Evolutionary conservation across 2,888 invertebrate species (phyloP), one percentile per base, ranked within the genome.

Genomic region (Drosophila nr. medialis): DNA sequence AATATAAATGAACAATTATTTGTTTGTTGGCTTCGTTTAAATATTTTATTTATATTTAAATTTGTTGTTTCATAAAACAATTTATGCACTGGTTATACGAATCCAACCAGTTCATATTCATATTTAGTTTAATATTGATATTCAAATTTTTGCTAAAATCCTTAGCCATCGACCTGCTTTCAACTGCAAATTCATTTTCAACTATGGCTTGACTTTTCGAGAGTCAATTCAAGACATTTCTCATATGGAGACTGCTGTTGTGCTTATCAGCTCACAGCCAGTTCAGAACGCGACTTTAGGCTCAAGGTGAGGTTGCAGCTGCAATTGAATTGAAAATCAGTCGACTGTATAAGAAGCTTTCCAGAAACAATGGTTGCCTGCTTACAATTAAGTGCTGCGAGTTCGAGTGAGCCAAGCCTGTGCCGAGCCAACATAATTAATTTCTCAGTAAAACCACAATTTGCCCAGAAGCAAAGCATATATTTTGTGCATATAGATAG

Each of bases 361-460:
- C 38, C 32, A 8, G 34, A 60, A 42, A 62, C 54, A 78, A 61
- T 63, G 29, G 29, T 29, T 64, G 70, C 36, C 76, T 70, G 54
- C 61, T 60, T 75, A 65, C 66, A 80, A 64, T 64, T 62, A 75
- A 75, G 60, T 49, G 59, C 18, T 49, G 53, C 24, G 38, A 62
- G 36, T 76, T 49, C 18, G 65, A 49, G 27, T 49, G 32, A 30
- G 13, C 45, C n/a, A 11, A 30, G 27, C 24, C 53, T 18, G 18
- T 21, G 42, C 42, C 18, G 1, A 10, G 27, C n/a, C 50, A 50
- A 4, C 18, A n/a, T n/a, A n/a, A 50, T 50, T 29, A 50, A 29
- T 50, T 18, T 11, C 7, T 4, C 11, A 6, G 29, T 11, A 6
- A 50, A 50, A n/a, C 21, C 49, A 29, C 50, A 21, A 45, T 59